Evolutionary conservation across 2,797 vertebrate species (phyloP), one percentile per base, ranked within the genome.

Genomic region (Bucorvus abyssinicus): DNA sequence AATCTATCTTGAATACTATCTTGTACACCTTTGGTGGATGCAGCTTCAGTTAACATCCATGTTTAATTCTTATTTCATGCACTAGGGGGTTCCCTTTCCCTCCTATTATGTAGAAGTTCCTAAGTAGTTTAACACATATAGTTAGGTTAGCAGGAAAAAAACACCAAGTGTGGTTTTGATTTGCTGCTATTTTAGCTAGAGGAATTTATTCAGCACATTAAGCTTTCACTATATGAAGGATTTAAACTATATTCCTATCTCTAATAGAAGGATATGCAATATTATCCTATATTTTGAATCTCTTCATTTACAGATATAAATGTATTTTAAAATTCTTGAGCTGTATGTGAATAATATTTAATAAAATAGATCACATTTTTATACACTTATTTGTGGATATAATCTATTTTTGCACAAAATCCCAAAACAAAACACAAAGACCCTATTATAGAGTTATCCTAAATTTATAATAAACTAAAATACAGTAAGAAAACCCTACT

Each of bases 41-140:
- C 11, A 86, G 30, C 6, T 77, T 70, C 36, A 75, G 36, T 13
- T 61, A 68, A 68, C 15, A 42, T 10, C 6, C 6, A 14, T 81
- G 77, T 94, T 92, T 92, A 80, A 70, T 96, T 94, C 96, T 81
- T 44, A 52, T 50, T 90, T 78, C 7, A 19, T 94, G 73, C 98
- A 7, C 97, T 97, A 98, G 98, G 94, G 97, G 97, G 95, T 88
- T 94, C 93, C 40, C 90, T 97, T 98, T 96, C 80, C 89, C 59
- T 96, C 94, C 75, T 60, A 26, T 94, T 95, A 73, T 70, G 7
- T 11, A 69, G 45, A 56, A 19, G 26, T 29, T 78, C 53, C 32
- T 38, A 64, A 84, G 42, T 9, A 64, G 64, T n/a, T 94, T 21
- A 89, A 40, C 29, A 15, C 34, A 24, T 5, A 38, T 45, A 27